These are phyloP conservation scores for Embiotoca jacksoni DNA, from an alignment of 2,113 vertebrate genomes.

Conservation along the genomic window DNA sequence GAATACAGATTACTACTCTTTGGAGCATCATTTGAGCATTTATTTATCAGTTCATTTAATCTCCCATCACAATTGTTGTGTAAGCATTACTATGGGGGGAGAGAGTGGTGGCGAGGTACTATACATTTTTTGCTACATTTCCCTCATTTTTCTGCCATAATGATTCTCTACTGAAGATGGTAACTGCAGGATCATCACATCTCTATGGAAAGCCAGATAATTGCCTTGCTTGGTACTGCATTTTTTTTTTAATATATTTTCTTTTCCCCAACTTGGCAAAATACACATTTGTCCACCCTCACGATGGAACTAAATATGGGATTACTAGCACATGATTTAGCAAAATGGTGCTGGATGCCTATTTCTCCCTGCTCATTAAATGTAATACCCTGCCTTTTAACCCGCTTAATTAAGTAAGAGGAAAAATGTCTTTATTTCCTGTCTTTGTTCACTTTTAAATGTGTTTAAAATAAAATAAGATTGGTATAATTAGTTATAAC, in stretches of 20 bases:
- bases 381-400: constrained; percentile 25
- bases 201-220: constrained; percentile 53
- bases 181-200: constrained; percentile 47
- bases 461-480: not conserved
- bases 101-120: not conserved
- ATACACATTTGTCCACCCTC: constrained; percentile 41
- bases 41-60: constrained; percentile 51
- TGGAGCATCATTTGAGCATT: constrained; percentile 33
- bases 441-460: not conserved
- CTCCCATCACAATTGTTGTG: constrained; percentile 51
- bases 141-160: constrained; percentile 25
- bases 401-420: constrained; percentile 7
- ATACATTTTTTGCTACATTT: constrained; percentile 21
- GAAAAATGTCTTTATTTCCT: not conserved
- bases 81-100: constrained; percentile 17
- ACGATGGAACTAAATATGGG: constrained; percentile 45
- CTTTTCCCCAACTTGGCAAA: constrained; percentile 18
- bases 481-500: not conserved
- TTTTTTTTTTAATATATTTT: constrained; percentile 10
- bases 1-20: constrained; percentile 63
- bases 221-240: constrained; percentile 40
- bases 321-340: constrained; percentile 57
- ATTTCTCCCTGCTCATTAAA: constrained; percentile 39
- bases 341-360: constrained; percentile 32
- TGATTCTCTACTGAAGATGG: constrained; percentile 45